Percentiles rank a stretch among this genome's conserved stretches.
Conservation (phyloP, 1,140 invertebrate genomes). For the Pteromalus puparum region DNA sequence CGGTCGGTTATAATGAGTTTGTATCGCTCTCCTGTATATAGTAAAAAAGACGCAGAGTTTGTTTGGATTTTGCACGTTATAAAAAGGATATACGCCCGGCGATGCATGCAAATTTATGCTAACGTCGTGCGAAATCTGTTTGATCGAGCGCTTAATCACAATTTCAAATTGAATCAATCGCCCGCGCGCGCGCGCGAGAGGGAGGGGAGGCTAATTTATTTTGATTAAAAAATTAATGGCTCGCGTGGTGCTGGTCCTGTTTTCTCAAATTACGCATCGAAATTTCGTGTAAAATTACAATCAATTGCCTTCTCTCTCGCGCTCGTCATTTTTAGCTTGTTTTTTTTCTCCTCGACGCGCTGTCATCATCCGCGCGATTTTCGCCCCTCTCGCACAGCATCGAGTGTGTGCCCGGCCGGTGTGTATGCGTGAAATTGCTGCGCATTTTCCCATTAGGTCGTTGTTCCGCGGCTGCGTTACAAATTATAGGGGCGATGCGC, state of each 20-base stretch:
- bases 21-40: neutral
- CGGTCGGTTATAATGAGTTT: neutral
- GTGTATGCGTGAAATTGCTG: constrained; percentile 66
- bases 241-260: neutral
- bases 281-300: constrained; percentile 5
- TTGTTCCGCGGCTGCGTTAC: constrained; percentile 60
- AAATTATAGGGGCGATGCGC: constrained; percentile 67
- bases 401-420: too few species aligned
- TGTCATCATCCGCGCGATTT: constrained; percentile 38
- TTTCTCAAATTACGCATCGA: constrained; percentile 1
- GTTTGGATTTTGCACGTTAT: neutral
- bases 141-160: constrained; percentile 33
- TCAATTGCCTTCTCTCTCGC: constrained; percentile 1
- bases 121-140: constrained; percentile 34
- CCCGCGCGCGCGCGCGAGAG: too few species aligned
- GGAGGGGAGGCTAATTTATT: constrained; percentile 20
- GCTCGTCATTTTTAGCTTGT: neutral
- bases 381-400: constrained; percentile 31
- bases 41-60: neutral
- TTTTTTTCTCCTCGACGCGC: neutral
- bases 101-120: constrained; percentile 31
- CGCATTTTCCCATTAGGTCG: constrained; percentile 70
- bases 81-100: neutral
- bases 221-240: constrained; percentile 41
- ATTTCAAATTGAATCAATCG: constrained; percentile 45